Evolutionary conservation across 2,888 invertebrate species (phyloP), one percentile per base, ranked within the genome.

Genomic region (Seladonia tumulorum): DNA sequence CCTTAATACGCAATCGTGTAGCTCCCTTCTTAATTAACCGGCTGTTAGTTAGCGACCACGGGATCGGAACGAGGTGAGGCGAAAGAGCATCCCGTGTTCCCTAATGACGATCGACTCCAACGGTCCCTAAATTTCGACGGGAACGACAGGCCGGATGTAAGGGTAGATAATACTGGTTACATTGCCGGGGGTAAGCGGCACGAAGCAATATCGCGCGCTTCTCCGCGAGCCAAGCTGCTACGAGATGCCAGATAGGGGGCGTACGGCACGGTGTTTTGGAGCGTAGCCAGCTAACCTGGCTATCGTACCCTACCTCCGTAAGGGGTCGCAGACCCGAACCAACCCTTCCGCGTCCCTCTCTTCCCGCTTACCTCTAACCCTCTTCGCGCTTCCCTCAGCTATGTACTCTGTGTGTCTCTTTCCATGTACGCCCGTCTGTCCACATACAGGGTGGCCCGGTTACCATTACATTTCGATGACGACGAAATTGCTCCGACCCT

Each of bases 181-280:
- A 77, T 86, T 80, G 82, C 88, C 79, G 86, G 83, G 81, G 90
- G 91, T 90, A 87, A 90, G 89, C 89, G 87, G 90, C 89, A 90
- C 87, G 90, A 86, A 90, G 92, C 89, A 92, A 93, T 91, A 92
- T 91, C 91, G 92, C 90, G 90, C 92, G 79, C 76, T 82, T 85
- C 86, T 86, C 85, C 84, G 86, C 79, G 91, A 92, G 91, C 92
- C 92, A 92, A 93, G 92, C 92, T 93, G 93, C 92, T 92, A 88
- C 79, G 92, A 92, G 93, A 93, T 91, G 92, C 89, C 90, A 92
- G 92, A 92, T 91, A 92, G 89, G 88, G 82, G 89, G 79, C 87
- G 88, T 85, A 88, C 80, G 85, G 85, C 84, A 85, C 84, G 87
- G 86, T 88, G 86, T 90, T 92, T 91, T 91, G 92, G 91, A 92